Evolutionary conservation across 2,888 invertebrate species (phyloP).

Genomic region (Podabrus alpinus): DNA sequence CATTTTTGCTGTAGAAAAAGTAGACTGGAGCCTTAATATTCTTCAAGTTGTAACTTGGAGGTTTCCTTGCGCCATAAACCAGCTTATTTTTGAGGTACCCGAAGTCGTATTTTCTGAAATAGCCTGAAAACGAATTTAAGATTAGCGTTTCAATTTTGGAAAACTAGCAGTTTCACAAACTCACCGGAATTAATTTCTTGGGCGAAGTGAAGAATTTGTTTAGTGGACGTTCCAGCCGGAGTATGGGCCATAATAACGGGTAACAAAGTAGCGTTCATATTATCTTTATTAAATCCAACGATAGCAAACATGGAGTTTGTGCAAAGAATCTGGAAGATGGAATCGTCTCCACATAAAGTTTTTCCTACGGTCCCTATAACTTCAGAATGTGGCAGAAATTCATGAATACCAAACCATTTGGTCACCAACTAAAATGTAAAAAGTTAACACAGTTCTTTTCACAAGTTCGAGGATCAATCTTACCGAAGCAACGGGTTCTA

Average conservation of each 20-base stretch:
- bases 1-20: constrained; percentile 34
- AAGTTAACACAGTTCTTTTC: neutral
- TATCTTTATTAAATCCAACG: constrained; percentile 45
- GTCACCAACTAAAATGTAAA: neutral
- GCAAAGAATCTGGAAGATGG: constrained; percentile 40
- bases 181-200: constrained; percentile 62
- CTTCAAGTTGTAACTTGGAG: constrained; percentile 62
- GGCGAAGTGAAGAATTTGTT: constrained; percentile 73
- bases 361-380: constrained; percentile 60
- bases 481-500: constrained; percentile 68
- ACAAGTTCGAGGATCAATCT: constrained; percentile 68
- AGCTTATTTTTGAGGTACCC: constrained; percentile 51
- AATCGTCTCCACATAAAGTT: constrained; percentile 52
- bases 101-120: constrained; percentile 57
- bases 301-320: constrained; percentile 45
- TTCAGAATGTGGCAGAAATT: constrained; percentile 65
- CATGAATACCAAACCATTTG: constrained; percentile 52
- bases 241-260: constrained; percentile 42
- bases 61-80: constrained; percentile 57
- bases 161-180: constrained; percentile 19
- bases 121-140: constrained; percentile 18
- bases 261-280: constrained; percentile 46
- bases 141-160: neutral
- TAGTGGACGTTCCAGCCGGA: constrained; percentile 58
- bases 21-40: constrained; percentile 59